Conservation (phyloP, 2,888 invertebrate species). For the Epirrita christyi region DNA sequence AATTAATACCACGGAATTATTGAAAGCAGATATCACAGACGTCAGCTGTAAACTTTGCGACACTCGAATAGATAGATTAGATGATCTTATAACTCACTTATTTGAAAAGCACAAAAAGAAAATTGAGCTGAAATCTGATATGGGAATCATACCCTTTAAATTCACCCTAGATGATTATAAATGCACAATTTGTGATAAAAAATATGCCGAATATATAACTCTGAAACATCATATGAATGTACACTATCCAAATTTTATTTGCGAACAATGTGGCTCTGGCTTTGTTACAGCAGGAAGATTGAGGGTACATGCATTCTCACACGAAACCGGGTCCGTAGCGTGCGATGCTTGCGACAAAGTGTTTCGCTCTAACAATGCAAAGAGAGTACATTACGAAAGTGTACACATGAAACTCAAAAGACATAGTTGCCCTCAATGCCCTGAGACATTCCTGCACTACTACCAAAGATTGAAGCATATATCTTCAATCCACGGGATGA, state of each 20-base stretch:
- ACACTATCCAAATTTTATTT: conserved; percentile 59
- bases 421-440: conserved; percentile 71
- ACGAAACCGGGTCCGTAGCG: conserved; percentile 52
- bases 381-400: conserved; percentile 75
- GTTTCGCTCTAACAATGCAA: conserved; percentile 73
- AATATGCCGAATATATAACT: conserved; percentile 24
- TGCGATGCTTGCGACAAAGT: conserved; percentile 81
- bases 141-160: conserved; percentile 28
- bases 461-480: conserved; percentile 75
- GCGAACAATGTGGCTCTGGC: conserved; percentile 48
- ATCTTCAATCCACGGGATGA: conserved; percentile 62
- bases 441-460: conserved; percentile 70
- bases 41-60: conserved; percentile 29
- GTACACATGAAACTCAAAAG: conserved; percentile 76
- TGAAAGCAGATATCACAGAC: conserved; percentile 29
- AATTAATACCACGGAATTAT: conserved; percentile 4
- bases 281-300: conserved; percentile 35
- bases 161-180: conserved; percentile 12
- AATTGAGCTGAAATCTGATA: conserved; percentile 1
- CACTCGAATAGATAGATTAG: conserved; percentile 5
- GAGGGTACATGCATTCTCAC: conserved; percentile 14
- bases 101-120: conserved; percentile 22
- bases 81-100: conserved; percentile 23
- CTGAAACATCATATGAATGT: conserved; percentile 56
- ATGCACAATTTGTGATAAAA: conserved; percentile 23